These are phyloP conservation scores for Platycheirus albimanus DNA, from an alignment of 2,888 invertebrate genomes.

Conservation along the genomic window DNA sequence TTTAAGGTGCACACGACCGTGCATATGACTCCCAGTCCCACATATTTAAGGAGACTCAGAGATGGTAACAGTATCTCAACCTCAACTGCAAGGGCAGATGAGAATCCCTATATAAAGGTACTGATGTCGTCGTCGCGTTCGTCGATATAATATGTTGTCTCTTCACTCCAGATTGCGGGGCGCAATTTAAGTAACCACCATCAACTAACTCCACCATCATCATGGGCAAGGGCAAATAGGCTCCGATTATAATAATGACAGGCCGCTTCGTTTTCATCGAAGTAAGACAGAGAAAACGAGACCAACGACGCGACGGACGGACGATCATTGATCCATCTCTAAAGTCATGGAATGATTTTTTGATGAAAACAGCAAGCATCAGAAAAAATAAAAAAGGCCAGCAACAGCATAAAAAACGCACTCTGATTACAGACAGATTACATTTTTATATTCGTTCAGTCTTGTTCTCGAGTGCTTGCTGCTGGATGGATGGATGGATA, in stretches of 20 bases:
- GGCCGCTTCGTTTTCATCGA: conserved; percentile 75
- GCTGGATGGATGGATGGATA: neutral
- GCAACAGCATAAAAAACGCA: conserved; percentile 51
- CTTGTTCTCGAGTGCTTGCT: neutral
- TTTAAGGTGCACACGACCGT: conserved; percentile 63
- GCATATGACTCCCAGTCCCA: conserved; percentile 27
- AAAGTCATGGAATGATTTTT: conserved; percentile 50
- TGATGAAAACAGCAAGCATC: conserved; percentile 43
- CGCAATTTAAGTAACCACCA: conserved; percentile 60
- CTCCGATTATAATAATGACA: conserved; percentile 80
- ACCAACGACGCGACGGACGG: too few relatives aligned
- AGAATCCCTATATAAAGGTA: too few relatives aligned
- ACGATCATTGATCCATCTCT: conserved; percentile 57
- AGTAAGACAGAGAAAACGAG: conserved; percentile 8
- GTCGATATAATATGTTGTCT: conserved; percentile 16
- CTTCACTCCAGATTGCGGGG: conserved; percentile 8
- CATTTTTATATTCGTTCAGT: conserved; percentile 35
- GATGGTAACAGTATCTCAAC: conserved; percentile 55
- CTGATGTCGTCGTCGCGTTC: too few relatives aligned
- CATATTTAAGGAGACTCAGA: conserved; percentile 16
- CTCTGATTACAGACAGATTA: conserved; percentile 71
- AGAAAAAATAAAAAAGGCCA: neutral
- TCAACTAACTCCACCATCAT: conserved; percentile 18
- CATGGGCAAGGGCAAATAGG: conserved; percentile 79
- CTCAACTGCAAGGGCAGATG: conserved; percentile 56